phyloP scores from a whole-genome alignment of 2,888 invertebrate genomes.

The Andrena praecox region DNA sequence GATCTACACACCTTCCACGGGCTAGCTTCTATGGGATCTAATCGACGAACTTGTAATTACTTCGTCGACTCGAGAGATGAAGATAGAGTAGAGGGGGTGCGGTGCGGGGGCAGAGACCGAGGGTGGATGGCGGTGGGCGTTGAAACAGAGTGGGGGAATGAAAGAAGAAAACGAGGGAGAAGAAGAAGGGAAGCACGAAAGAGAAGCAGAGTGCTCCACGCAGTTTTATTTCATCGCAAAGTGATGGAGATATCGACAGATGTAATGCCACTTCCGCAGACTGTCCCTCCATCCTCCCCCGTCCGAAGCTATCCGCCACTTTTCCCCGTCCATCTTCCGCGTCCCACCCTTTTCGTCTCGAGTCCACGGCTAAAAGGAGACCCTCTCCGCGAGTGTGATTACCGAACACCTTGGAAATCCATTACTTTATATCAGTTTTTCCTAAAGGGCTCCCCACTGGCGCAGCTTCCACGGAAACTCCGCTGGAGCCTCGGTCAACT shows the following conservation, averaged over 20 bases:
- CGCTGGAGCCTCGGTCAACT: conserved; percentile 49
- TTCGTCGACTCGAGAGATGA: conserved; percentile 59
- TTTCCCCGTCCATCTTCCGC: conserved; percentile 38
- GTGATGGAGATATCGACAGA: conserved; percentile 80
- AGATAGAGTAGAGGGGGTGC: conserved; percentile 13
- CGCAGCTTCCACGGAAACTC: conserved; percentile 56
- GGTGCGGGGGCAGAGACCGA: conserved; percentile 3
- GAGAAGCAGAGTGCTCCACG: conserved; percentile 44
- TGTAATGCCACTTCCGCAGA: conserved; percentile 75
- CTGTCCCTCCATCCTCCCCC: conserved; percentile 62
- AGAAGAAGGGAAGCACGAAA: background rate
- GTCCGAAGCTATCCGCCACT: conserved; percentile 29
- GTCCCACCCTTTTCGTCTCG: conserved; percentile 19
- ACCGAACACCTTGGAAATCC: conserved; percentile 74
- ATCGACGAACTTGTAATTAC: conserved; percentile 81
- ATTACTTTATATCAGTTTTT: conserved; percentile 76
- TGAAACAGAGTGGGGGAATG: background rate
- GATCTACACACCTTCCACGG: conserved; percentile 51
- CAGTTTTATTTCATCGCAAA: conserved; percentile 79
- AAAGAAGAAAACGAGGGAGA: background rate
- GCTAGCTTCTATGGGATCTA: conserved; percentile 74
- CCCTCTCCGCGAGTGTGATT: conserved; percentile 66
- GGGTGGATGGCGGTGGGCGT: background rate
- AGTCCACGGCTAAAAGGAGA: conserved; percentile 44
- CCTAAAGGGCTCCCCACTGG: conserved; percentile 62